Base-by-base conservation (phyloP, 2,113 vertebrate species). In the Cavia porcellus region DNA sequence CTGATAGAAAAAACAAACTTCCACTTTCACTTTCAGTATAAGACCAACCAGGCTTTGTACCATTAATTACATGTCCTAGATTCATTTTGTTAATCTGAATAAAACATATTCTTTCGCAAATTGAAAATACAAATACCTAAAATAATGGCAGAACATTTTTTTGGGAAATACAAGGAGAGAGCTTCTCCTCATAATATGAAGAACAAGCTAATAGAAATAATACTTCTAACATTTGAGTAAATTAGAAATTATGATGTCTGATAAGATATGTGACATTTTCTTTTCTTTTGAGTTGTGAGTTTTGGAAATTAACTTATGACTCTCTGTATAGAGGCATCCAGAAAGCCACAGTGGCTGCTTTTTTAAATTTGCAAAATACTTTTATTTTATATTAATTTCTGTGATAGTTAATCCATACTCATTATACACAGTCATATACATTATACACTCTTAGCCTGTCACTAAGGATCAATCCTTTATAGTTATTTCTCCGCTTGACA, bases 141-240 rank as follows among this genome's bases (percentile, higher is more conserved):
- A 95, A 61, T 57, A 90, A 52, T 88, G 84, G 20, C 42, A 81
- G 50, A 83, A 72, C 92, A 47, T 77, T 97, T 86, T 85, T 75
- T 45, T 97, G 42, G 42, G 38, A 95, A 82, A 82, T 90, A 86
- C 1, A 74, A 19, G 82, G 88, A 59, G 74, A 57, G 22, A 13
- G 15, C 70, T 88, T 19, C 57, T 90, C 38, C 57, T 45, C 68
- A 28, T 42, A 92, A 85, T 82, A 86, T 50, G 85, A 95, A 86
- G 52, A 83, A 59, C 17, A 45, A 92, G 24, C 80, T 90, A 95
- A 86, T 86, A 87, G 64, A 91, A 96, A 93, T 79, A 81, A 89
- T 35, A 66, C 14, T 98, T 98, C 97, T 11, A 92, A 89, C 86
- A 91, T 96, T 97, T 45, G 22, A 95, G 74, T 91, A 85, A 92